Conservation (phyloP, 1,140 invertebrate species). For the Alviniconcha marisindica region DNA sequence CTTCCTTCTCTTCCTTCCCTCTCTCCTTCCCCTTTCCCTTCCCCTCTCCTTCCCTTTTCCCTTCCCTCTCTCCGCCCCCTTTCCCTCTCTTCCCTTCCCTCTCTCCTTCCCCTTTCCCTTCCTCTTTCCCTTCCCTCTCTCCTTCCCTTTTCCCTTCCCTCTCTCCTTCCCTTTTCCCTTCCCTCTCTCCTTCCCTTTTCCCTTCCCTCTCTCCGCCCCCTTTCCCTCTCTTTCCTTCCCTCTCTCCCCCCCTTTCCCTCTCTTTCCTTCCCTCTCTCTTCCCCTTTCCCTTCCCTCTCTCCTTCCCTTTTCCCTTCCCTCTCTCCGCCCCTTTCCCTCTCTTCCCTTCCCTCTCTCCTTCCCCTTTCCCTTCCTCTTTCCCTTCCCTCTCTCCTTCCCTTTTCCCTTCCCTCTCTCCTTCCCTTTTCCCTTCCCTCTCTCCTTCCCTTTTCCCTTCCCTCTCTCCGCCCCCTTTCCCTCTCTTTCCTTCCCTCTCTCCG, state of each 20-base stretch:
- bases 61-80: not conserved
- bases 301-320: not conserved
- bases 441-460: too few species aligned
- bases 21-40: not conserved
- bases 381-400: too few species aligned
- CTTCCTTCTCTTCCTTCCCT: not conserved
- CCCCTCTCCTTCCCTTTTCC: not conserved
- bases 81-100: not conserved
- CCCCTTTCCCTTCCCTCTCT: not conserved
- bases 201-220: not conserved
- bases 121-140: not conserved
- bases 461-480: too few species aligned
- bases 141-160: not conserved
- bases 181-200: not conserved
- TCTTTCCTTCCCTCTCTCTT: constrained; percentile 14
- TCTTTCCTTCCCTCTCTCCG: too few species aligned
- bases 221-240: not conserved
- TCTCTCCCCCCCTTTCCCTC: not conserved
- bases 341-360: too few species aligned
- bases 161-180: not conserved
- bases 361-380: too few species aligned
- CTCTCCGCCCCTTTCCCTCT: not conserved
- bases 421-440: too few species aligned
- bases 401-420: too few species aligned
- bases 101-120: not conserved